Evolutionary conservation across 2,113 vertebrate species (phyloP).

Genomic region (Nannobrachium achirus): DNA sequence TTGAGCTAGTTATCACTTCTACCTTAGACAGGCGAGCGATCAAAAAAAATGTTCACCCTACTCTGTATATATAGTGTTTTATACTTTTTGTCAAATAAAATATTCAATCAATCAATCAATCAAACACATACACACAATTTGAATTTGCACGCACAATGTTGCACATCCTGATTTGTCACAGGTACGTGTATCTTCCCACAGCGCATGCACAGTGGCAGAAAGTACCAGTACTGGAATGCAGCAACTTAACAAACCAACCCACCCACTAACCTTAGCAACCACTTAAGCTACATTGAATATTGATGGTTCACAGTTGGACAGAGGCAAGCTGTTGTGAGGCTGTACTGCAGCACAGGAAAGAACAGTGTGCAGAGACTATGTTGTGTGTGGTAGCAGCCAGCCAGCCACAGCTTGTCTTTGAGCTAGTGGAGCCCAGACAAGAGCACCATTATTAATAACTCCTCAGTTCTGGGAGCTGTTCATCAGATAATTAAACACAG

Average conservation of each 20-base stretch:
- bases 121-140: too few relatives aligned
- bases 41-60: too few relatives aligned
- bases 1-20: too few relatives aligned
- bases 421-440: slow-evolving; percentile 36
- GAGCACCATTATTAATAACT: slow-evolving; percentile 45
- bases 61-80: too few relatives aligned
- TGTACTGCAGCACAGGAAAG: not conserved
- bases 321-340: not conserved
- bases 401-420: slow-evolving; percentile 21
- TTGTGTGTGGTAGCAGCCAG: slow-evolving; percentile 14
- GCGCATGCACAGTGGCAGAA: not conserved
- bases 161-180: not conserved
- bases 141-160: not conserved
- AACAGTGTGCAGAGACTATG: not conserved
- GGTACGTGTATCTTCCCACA: not conserved
- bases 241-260: not conserved
- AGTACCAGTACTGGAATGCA: not conserved
- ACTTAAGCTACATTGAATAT: not conserved
- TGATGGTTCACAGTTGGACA: not conserved
- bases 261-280: not conserved
- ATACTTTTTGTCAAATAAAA: too few relatives aligned
- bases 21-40: too few relatives aligned
- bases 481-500: slow-evolving; percentile 60
- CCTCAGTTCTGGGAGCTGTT: slow-evolving; percentile 34
- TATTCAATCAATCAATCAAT: too few relatives aligned